A percentile compares a stretch with the other conserved stretches of the same genome.
Evolutionary conservation across 2,888 invertebrate genomes (phyloP).

Genomic region (Eustalomyia histrio): DNA sequence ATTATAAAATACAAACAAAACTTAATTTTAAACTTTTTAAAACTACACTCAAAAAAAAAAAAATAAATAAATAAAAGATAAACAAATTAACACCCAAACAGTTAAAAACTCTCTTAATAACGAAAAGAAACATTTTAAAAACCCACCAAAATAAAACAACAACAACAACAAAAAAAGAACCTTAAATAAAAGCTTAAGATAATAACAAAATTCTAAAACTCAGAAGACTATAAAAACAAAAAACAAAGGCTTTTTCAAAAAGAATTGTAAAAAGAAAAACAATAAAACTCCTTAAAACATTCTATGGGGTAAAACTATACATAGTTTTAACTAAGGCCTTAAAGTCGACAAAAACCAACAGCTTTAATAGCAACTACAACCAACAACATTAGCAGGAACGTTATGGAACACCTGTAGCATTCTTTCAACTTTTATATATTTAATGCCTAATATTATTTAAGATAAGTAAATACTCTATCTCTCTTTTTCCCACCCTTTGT

Average conservation of each 20-base stretch:
- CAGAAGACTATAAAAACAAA: constrained; percentile 45
- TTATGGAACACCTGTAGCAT: neutral
- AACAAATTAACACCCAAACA: constrained; percentile 10
- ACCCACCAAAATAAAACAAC: constrained; percentile 59
- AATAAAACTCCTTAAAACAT: neutral
- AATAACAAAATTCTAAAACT: constrained; percentile 51
- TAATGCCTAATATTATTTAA: constrained; percentile 22
- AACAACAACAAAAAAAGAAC: constrained; percentile 41
- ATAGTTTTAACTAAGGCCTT: constrained; percentile 19
- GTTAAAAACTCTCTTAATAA: constrained; percentile 9
- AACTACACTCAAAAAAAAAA: constrained; percentile 14
- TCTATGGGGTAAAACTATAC: neutral
- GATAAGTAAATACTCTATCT: constrained; percentile 26
- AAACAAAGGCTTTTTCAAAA: constrained; percentile 23
- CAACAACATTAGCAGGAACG: constrained; percentile 47
- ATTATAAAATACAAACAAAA: constrained; percentile 39
- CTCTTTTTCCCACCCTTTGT: neutral
- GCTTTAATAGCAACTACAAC: constrained; percentile 11
- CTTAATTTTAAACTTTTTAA: constrained; percentile 33
- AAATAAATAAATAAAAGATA: no score
- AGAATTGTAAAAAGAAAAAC: constrained; percentile 5
- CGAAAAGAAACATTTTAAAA: constrained; percentile 50
- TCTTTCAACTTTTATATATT: constrained; percentile 48
- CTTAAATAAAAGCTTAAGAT: constrained; percentile 50
- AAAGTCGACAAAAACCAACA: constrained; percentile 6